A percentile compares a stretch with the other conserved stretches of the same genome.
phyloP scores from a whole-genome alignment of 2,888 invertebrate genomes.

The Sphaerophoria rueppellii region DNA sequence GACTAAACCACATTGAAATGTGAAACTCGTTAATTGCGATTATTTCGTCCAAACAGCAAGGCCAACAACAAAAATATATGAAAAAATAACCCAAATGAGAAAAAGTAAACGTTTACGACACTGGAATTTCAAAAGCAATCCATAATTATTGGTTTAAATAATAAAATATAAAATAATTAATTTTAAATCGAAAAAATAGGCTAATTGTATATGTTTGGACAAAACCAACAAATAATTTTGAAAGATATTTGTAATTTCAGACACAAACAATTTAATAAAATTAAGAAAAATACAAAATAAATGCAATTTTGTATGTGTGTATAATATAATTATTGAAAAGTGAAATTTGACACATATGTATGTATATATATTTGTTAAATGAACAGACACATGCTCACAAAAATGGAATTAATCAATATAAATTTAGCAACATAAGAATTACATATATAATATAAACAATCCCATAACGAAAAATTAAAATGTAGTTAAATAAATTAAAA shows the following conservation, averaged over 20 bases:
- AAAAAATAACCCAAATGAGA: not conserved
- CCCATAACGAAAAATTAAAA: no score
- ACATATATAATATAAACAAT: no score
- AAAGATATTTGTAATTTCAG: not conserved
- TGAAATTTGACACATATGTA: constrained; percentile 4
- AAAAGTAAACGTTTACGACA: constrained; percentile 21
- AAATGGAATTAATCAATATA: no score
- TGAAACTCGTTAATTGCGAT: constrained; percentile 40
- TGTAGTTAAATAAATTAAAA: constrained; percentile 46
- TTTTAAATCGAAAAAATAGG: constrained; percentile 10
- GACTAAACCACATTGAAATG: constrained; percentile 38
- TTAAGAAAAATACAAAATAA: not conserved
- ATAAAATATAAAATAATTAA: constrained; percentile 15
- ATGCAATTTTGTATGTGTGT: no score
- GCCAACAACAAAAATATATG: not conserved
- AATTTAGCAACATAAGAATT: no score
- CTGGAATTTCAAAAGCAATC: constrained; percentile 25
- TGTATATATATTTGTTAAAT: not conserved
- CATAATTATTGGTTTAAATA: constrained; percentile 27
- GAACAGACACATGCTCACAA: no score
- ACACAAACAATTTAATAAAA: constrained; percentile 18
- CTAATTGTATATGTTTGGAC: not conserved
- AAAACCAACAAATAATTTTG: constrained; percentile 27
- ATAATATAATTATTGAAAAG: no score
- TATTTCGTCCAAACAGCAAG: not conserved